Evolutionary conservation across 2,888 invertebrate genomes (phyloP).

Genomic region (Stegophylla sp.): DNA sequence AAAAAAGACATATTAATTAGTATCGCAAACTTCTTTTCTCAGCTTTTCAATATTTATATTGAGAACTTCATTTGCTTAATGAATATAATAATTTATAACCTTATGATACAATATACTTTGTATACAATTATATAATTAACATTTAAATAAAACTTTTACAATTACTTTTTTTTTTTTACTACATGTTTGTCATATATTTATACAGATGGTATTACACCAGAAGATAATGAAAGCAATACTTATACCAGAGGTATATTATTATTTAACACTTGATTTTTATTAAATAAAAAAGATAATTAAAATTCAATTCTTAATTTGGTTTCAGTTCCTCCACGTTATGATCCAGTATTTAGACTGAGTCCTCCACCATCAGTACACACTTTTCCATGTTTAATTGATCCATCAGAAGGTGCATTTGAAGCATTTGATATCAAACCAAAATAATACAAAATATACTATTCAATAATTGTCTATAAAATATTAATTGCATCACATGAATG

Average conservation of each 20-base stretch:
- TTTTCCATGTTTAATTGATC: slow-evolving; percentile 47
- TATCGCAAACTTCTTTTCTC: too few relatives aligned
- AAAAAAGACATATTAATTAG: too few relatives aligned
- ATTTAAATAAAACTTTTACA: background rate
- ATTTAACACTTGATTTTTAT: background rate
- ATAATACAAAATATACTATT: slow-evolving; percentile 12
- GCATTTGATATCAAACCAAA: slow-evolving; percentile 51
- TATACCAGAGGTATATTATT: background rate
- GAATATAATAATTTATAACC: too few relatives aligned
- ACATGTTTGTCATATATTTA: background rate
- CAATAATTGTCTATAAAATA: background rate
- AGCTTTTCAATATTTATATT: too few relatives aligned
- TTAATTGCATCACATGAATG: slow-evolving; percentile 12
- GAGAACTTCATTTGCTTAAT: too few relatives aligned
- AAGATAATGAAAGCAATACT: background rate
- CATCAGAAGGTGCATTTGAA: slow-evolving; percentile 53
- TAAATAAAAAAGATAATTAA: background rate
- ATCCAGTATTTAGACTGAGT: slow-evolving; percentile 45
- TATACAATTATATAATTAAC: background rate
- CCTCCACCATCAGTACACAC: slow-evolving; percentile 37
- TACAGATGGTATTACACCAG: slow-evolving; percentile 6
- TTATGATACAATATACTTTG: background rate
- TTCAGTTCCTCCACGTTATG: slow-evolving; percentile 51
- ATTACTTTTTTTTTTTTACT: background rate
- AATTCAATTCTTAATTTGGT: background rate